Evolutionary conservation across 2,888 invertebrate species (phyloP), one percentile per base, ranked within the genome.

Genomic region (Monoplex corrugatus): DNA sequence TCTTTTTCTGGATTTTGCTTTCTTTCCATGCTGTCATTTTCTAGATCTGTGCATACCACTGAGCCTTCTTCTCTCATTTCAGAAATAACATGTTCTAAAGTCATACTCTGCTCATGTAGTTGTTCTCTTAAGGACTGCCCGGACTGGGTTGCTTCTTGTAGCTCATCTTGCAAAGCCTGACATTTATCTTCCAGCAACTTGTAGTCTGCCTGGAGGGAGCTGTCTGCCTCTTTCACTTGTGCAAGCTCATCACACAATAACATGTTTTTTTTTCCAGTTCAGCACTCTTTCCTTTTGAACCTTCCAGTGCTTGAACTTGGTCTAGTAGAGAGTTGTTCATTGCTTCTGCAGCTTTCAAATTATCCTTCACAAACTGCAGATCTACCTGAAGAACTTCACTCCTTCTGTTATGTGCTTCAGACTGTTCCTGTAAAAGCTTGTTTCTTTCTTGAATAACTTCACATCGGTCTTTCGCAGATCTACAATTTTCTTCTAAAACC

Each of bases 301-400:
- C 19, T 50, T 83, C 83, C n/a, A 83, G 45, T 16, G 50, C 35
- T 8, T 23, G 35, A 8, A 50, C 50, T 35, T 83, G 5, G 35
- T 50, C 50, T 2, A 32, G 45, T 35, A 83, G 32, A 45, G n/a
- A 63, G 40, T 40, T 63, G 72, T 80, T 87, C 83, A 63, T 80
- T 38, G 23, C n/a, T 78, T 90, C 50, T 16, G 89, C 44, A 38
- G 50, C 44, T 44, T 83, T 72, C 28, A 80, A 43, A 19, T 88
- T 89, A 23, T 89, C 88, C 45, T 88, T 87, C 72, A 89, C 50
- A 38, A 68, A 86, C 40, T 57, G 45, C 57, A 44, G 35, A 19
- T 80, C 78, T n/a, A 23, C 40, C 44, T 87, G 78, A 38, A 87
- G 80, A 38, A 50, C n/a, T 50, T 87, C 80, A 57, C 75, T 32